A percentile compares a stretch with the other conserved stretches of the same genome.
Evolutionary conservation across 2,797 vertebrate genomes (phyloP).

Genomic region (Corythornis leucogaster): DNA sequence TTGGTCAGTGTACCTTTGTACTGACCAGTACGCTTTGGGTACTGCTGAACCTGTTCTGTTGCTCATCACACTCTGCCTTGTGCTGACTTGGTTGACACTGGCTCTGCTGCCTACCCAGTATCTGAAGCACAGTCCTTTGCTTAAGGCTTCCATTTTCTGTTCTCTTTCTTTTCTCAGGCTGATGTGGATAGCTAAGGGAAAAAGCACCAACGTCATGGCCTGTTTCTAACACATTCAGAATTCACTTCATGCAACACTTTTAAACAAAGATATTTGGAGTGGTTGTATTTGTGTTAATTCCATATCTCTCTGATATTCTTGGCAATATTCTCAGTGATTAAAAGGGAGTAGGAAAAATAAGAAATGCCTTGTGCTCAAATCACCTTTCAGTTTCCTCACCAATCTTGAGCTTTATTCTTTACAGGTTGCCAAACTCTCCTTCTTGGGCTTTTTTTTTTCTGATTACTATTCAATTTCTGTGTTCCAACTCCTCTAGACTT

Average conservation of each 20-base stretch:
- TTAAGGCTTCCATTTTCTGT: neutral
- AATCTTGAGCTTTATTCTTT: neutral
- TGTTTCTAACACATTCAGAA: neutral
- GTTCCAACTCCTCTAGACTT: neutral
- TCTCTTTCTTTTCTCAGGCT: neutral
- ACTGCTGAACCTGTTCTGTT: neutral
- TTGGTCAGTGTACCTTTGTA: neutral
- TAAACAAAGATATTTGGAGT: neutral
- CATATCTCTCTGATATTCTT: neutral
- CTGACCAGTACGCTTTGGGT: neutral
- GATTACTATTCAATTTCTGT: neutral
- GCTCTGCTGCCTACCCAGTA: neutral
- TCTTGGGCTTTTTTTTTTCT: neutral
- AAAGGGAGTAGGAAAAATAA: neutral
- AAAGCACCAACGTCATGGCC: neutral
- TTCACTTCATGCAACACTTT: neutral
- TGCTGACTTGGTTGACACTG: accelerated
- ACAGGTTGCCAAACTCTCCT: neutral
- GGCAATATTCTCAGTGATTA: neutral
- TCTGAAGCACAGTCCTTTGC: neutral
- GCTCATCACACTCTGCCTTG: neutral
- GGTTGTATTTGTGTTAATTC: neutral
- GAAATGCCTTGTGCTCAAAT: neutral
- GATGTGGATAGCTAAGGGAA: neutral
- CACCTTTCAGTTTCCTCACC: neutral